phyloP scores from a whole-genome alignment of 2,113 vertebrate species.

The Phoenicopterus ruber region DNA sequence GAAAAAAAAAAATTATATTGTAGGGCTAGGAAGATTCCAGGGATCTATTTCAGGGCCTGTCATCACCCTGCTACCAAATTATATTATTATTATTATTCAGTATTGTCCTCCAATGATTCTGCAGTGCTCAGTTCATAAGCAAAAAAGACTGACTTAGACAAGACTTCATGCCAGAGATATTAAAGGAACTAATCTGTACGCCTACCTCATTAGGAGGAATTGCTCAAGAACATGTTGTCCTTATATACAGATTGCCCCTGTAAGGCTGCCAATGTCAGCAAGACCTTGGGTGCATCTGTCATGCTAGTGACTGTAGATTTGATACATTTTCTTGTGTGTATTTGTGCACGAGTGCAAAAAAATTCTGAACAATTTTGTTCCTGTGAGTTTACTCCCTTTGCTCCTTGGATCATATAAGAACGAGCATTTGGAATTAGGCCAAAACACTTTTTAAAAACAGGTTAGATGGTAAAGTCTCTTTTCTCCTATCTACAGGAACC shows the following conservation, averaged over 20 bases:
- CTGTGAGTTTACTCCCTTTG: neutral
- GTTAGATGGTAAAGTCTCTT: neutral
- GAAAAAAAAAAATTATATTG: neutral
- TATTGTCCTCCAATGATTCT: neutral
- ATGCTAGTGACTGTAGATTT: neutral
- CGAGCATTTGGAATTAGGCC: neutral
- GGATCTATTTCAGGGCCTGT: neutral
- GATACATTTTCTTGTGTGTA: neutral
- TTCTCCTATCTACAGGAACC: neutral
- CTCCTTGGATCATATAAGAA: neutral
- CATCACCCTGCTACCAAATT: neutral
- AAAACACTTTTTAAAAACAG: neutral
- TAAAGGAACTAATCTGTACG: neutral
- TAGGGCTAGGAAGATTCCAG: neutral
- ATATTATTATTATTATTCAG: neutral
- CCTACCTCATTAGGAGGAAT: constrained; percentile 1
- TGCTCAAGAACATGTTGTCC: constrained; percentile 9
- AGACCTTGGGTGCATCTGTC: constrained; percentile 57
- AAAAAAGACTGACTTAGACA: neutral
- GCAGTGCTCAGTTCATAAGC: neutral
- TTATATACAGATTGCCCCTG: constrained; percentile 20
- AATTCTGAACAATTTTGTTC: neutral
- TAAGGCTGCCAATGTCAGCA: constrained; percentile 57
- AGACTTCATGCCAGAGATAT: neutral
- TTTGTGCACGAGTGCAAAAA: neutral